Evolutionary conservation across 1,140 invertebrate genomes (phyloP).

Genomic region (Scaptomyza hsui): DNA sequence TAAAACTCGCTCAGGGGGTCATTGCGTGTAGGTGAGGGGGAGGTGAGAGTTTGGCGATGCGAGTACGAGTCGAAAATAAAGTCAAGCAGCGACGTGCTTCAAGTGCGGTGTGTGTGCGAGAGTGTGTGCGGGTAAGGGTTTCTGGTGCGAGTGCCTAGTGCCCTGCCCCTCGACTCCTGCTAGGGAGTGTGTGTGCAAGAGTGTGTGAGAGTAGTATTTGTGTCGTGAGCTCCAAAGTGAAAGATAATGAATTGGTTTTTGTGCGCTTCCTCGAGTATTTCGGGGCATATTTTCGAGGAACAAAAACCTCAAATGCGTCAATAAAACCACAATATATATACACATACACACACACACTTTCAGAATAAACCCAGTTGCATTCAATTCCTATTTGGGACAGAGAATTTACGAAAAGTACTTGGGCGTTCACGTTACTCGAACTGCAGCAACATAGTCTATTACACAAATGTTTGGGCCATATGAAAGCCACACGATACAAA

Average conservation of each 20-base stretch:
- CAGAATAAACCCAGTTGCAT: background rate
- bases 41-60: too few relatives aligned
- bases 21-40: conserved; percentile 3
- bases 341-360: background rate
- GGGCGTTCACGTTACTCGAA: conserved; percentile 12
- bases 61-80: conserved; percentile 74
- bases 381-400: conserved; percentile 18
- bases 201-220: conserved; percentile 29
- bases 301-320: conserved; percentile 35
- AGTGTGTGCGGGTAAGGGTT: conserved; percentile 20
- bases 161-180: conserved; percentile 51
- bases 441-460: conserved; percentile 55
- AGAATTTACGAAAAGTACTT: conserved; percentile 48
- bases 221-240: conserved; percentile 54
- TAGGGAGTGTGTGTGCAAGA: conserved; percentile 16
- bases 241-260: conserved; percentile 79
- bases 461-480: conserved; percentile 49
- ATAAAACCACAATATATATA: conserved; percentile 31
- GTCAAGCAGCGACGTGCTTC: conserved; percentile 77
- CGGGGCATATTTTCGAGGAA: conserved; percentile 46
- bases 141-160: conserved; percentile 25
- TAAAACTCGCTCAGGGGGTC: conserved; percentile 38
- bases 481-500: conserved; percentile 36
- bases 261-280: conserved; percentile 34
- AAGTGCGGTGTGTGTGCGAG: conserved; percentile 50